These are phyloP conservation scores for Silurus lanzhouensis DNA, from an alignment of 2,797 vertebrate genomes.

Conservation along the genomic window DNA sequence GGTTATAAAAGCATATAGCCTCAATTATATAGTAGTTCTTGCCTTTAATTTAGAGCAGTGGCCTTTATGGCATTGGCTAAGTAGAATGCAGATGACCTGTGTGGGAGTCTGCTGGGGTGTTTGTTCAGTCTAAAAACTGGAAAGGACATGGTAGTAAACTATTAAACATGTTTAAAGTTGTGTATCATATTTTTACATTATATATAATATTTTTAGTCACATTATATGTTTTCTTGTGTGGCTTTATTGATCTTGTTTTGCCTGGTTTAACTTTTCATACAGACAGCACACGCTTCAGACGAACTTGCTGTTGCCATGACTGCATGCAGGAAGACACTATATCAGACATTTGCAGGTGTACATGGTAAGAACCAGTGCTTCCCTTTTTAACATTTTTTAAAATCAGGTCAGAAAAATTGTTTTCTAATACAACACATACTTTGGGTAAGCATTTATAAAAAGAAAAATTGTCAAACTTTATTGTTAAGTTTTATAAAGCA, in stretches of 20 bases:
- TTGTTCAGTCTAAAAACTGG: neutral
- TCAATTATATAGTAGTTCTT: neutral
- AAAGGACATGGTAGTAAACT: neutral
- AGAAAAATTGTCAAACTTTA: neutral
- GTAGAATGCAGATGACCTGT: constrained; percentile 20
- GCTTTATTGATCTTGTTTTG: neutral
- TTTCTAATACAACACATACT: neutral
- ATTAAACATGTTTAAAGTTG: constrained; percentile 3
- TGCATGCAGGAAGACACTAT: constrained; percentile 38
- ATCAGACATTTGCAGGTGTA: constrained; percentile 13
- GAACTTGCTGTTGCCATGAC: constrained; percentile 62
- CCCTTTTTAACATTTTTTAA: neutral
- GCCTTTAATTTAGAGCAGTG: constrained; percentile 14
- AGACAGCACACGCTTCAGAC: constrained; percentile 45
- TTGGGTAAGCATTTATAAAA: neutral
- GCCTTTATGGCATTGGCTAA: constrained; percentile 11
- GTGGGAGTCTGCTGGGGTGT: constrained; percentile 12
- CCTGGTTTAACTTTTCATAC: constrained; percentile 39
- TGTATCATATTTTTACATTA: neutral
- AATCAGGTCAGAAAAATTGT: neutral
- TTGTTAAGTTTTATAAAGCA: neutral
- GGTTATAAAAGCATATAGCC: constrained; percentile 1
- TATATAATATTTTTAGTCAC: neutral
- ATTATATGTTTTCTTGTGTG: neutral
- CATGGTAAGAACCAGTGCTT: neutral